Evolutionary conservation across 2,797 vertebrate species (phyloP).

Genomic region (Cynodonichthys magdalenae): DNA sequence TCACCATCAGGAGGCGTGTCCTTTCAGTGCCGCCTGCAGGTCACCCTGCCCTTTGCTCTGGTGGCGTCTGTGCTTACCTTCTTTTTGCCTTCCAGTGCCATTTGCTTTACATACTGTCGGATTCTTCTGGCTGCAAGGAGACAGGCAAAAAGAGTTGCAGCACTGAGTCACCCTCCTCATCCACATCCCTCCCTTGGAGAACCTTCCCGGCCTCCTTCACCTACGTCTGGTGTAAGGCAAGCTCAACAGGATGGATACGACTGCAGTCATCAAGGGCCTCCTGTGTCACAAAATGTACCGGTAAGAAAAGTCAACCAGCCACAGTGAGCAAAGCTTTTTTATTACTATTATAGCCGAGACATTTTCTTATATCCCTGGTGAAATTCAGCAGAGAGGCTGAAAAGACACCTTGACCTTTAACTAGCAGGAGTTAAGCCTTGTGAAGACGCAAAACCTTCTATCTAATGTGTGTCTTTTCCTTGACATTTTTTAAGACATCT

Average conservation of each 20-base stretch:
- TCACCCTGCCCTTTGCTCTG: slow-evolving; percentile 93
- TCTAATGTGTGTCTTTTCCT: not conserved
- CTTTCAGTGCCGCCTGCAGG: slow-evolving; percentile 89
- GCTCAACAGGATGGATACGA: slow-evolving; percentile 72
- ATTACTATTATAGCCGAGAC: not conserved
- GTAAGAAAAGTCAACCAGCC: slow-evolving; percentile 61
- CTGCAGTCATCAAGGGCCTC: slow-evolving; percentile 77
- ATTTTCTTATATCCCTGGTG: not conserved
- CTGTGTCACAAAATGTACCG: slow-evolving; percentile 67
- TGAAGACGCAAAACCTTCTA: slow-evolving; percentile 1
- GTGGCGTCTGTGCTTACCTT: slow-evolving; percentile 95
- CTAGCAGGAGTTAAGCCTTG: not conserved
- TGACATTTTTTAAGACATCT: slow-evolving; percentile 21
- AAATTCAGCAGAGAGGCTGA: slow-evolving; percentile 1
- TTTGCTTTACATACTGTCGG: slow-evolving; percentile 97
- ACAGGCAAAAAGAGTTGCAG: slow-evolving; percentile 92
- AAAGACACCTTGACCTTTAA: slow-evolving; percentile 2
- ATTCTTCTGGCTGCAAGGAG: slow-evolving; percentile 91
- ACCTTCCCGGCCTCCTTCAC: slow-evolving; percentile 76
- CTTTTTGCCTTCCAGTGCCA: slow-evolving; percentile 92
- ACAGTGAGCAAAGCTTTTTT: not conserved
- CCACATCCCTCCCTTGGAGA: slow-evolving; percentile 78
- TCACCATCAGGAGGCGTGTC: slow-evolving; percentile 63
- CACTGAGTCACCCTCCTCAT: slow-evolving; percentile 81
- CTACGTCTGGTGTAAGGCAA: slow-evolving; percentile 50